Evolutionary conservation across 1,140 invertebrate species (phyloP).

Genomic region (Hyphantria cunea): DNA sequence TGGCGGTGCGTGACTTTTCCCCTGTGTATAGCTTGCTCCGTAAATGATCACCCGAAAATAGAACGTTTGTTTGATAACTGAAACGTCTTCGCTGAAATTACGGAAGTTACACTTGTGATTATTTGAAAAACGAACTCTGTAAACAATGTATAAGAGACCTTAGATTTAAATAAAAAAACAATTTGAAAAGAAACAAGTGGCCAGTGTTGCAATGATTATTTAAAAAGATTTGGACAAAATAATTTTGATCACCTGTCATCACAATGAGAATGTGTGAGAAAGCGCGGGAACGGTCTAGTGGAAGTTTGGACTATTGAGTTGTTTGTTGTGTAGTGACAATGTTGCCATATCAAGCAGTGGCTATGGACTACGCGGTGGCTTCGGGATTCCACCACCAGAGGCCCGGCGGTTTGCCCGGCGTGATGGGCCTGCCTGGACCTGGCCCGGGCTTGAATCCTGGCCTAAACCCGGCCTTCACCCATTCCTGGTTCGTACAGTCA

Average conservation of each 20-base stretch:
- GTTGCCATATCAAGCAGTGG: constrained; percentile 93
- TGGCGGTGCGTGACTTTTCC: constrained; percentile 80
- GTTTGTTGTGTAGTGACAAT: constrained; percentile 79
- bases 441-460: constrained; percentile 74
- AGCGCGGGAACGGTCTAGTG: constrained; percentile 45
- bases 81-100: constrained; percentile 54
- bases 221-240: constrained; percentile 20
- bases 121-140: constrained; percentile 39
- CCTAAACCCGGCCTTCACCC: constrained; percentile 88
- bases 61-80: constrained; percentile 70
- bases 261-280: constrained; percentile 48
- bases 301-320: constrained; percentile 44
- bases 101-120: constrained; percentile 31
- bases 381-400: constrained; percentile 89
- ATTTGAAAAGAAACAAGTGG: constrained; percentile 8
- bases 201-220: constrained; percentile 12
- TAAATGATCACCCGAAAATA: constrained; percentile 73
- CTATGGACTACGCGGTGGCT: constrained; percentile 92
- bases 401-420: constrained; percentile 84
- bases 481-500: constrained; percentile 95
- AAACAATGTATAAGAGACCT: constrained; percentile 27
- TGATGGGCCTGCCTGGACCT: constrained; percentile 83
- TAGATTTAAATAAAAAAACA: constrained; percentile 13
- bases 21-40: constrained; percentile 67
- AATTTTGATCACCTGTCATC: constrained; percentile 32